These are phyloP conservation scores for Pyrrhia umbra DNA, from an alignment of 2,888 invertebrate species.

Conservation along the genomic window DNA sequence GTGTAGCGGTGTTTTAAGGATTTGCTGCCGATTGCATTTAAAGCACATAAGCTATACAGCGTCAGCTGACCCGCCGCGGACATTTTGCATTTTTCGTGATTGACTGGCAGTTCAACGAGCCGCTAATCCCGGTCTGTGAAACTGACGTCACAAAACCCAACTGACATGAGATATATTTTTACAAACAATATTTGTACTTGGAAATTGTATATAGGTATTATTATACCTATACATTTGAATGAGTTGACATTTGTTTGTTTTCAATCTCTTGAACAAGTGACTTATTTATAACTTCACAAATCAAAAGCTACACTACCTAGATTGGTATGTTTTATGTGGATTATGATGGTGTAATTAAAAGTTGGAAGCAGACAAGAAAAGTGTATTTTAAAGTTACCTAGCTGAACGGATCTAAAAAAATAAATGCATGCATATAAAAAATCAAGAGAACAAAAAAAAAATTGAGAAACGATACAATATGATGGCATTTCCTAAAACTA, in stretches of 20 bases:
- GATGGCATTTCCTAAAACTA: slow-evolving; percentile 4
- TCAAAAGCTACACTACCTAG: too few relatives aligned
- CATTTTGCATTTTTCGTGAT: slow-evolving; percentile 66
- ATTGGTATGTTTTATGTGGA: too few relatives aligned
- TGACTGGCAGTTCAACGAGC: slow-evolving; percentile 63
- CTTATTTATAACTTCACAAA: slow-evolving; percentile 9
- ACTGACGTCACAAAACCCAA: slow-evolving; percentile 35
- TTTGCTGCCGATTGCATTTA: slow-evolving; percentile 62
- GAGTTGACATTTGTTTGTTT: not conserved
- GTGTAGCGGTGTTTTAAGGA: slow-evolving; percentile 34
- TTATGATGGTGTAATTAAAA: too few relatives aligned
- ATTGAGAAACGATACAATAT: slow-evolving; percentile 2
- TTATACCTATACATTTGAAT: slow-evolving; percentile 11
- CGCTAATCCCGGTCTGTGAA: slow-evolving; percentile 58
- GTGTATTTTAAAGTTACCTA: too few relatives aligned
- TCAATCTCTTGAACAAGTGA: not conserved
- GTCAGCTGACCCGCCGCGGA: slow-evolving; percentile 51
- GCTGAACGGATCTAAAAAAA: too few relatives aligned
- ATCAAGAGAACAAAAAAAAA: not conserved
- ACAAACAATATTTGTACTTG: slow-evolving; percentile 16
- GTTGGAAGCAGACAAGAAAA: too few relatives aligned
- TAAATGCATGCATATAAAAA: not conserved
- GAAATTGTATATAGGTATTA: not conserved
- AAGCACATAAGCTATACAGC: slow-evolving; percentile 60
- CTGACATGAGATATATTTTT: not conserved